A percentile compares a stretch with the other conserved stretches of the same genome.
phyloP scores from a whole-genome alignment of 2,888 invertebrate species.

The Lutraria lutraria region DNA sequence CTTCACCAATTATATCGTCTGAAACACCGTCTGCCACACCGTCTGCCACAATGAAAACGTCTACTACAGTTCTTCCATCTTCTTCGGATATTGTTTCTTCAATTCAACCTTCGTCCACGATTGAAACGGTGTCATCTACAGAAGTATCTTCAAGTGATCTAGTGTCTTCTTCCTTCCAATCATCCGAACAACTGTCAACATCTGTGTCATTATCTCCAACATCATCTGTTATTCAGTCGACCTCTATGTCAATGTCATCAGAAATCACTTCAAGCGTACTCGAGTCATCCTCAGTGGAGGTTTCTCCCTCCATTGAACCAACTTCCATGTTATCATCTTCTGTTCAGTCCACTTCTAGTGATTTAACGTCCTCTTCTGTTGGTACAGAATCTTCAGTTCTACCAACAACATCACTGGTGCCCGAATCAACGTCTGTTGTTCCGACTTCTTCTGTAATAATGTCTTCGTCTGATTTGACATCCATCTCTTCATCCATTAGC shows the following conservation, averaged over 20 bases:
- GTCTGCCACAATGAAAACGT: neutral
- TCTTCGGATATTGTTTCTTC: constrained; percentile 8
- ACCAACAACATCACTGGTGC: neutral
- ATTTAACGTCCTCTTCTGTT: constrained; percentile 26
- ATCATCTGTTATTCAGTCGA: neutral
- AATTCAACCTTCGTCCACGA: neutral
- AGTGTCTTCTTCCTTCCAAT: neutral
- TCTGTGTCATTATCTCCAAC: constrained; percentile 2
- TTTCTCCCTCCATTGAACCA: constrained; percentile 19
- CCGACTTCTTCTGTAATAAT: neutral
- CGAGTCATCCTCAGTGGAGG: neutral
- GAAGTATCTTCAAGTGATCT: neutral
- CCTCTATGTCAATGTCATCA: neutral
- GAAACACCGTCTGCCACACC: neutral
- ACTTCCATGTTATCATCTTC: constrained; percentile 1
- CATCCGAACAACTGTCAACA: neutral
- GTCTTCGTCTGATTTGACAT: neutral
- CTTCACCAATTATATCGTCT: neutral
- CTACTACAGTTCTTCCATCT: neutral
- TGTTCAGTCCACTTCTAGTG: constrained; percentile 16
- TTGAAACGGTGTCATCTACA: neutral
- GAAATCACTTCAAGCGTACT: neutral
- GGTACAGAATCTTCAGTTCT: neutral
- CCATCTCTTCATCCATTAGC: constrained; percentile 17
- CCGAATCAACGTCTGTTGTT: neutral